phyloP scores from a whole-genome alignment of 2,113 vertebrate genomes.

The Notarius quadriscutis region DNA sequence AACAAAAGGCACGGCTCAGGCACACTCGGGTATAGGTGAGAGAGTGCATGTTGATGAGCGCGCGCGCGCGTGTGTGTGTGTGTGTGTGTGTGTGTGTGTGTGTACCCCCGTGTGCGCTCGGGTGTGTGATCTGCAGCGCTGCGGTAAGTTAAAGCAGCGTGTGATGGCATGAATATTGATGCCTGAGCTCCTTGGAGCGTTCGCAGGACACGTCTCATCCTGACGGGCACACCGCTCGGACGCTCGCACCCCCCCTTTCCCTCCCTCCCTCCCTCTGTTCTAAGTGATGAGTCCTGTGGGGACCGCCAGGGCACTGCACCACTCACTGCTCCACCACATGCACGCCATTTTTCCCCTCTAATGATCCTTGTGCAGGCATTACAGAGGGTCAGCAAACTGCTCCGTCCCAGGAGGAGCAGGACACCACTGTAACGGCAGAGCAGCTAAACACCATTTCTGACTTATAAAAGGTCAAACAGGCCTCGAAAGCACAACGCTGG shows the following conservation, averaged over 20 bases:
- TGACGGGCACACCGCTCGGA: constrained; percentile 70
- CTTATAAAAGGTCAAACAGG: not conserved
- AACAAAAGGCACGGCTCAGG: constrained; percentile 23
- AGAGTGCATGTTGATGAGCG: not conserved
- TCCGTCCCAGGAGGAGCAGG: not conserved
- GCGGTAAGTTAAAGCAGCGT: constrained; percentile 63
- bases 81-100: constrained; percentile 27
- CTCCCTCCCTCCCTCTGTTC: constrained; percentile 61
- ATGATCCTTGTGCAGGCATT: constrained; percentile 16
- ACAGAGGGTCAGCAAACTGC: not conserved
- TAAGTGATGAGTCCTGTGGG: constrained; percentile 73
- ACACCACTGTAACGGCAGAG: not conserved
- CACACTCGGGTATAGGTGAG: not conserved
- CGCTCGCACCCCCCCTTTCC: constrained; percentile 44
- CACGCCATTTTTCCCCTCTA: constrained; percentile 19
- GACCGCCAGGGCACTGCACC: constrained; percentile 69
- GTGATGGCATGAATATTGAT: constrained; percentile 73
- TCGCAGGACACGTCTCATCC: constrained; percentile 73
- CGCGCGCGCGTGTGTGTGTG: constrained; percentile 26
- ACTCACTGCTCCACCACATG: constrained; percentile 58
- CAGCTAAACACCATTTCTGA: not conserved
- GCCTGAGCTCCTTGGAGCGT: constrained; percentile 64
- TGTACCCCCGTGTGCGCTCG: constrained; percentile 42
- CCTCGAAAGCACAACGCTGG: not conserved
- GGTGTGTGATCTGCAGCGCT: constrained; percentile 67